Percentiles rank a stretch among this genome's conserved stretches.
Evolutionary conservation across 2,113 vertebrate genomes (phyloP).

Genomic region (Asarcornis scutulata): DNA sequence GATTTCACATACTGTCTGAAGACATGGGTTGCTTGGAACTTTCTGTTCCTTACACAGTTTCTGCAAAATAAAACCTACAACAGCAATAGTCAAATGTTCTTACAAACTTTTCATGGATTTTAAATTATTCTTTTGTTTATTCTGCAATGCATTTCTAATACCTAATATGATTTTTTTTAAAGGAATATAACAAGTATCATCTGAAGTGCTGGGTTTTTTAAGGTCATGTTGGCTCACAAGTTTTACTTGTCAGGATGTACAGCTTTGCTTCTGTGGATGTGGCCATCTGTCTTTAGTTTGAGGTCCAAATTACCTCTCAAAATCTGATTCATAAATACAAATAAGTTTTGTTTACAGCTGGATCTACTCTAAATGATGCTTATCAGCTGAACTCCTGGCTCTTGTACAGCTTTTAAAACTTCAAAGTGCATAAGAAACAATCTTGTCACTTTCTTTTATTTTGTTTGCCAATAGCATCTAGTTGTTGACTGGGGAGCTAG

Average conservation of each 20-base stretch:
- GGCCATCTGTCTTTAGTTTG: not conserved
- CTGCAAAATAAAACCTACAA: not conserved
- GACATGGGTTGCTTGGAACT: not conserved
- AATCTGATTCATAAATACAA: not conserved
- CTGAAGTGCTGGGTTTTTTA: not conserved
- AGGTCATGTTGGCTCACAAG: not conserved
- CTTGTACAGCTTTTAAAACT: not conserved
- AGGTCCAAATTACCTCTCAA: not conserved
- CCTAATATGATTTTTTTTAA: not conserved
- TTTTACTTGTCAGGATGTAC: not conserved
- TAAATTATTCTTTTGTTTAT: not conserved
- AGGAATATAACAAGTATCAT: fast-evolving
- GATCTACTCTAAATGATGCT: not conserved
- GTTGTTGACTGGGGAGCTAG: not conserved
- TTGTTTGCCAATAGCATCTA: not conserved
- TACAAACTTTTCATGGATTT: not conserved
- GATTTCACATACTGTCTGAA: not conserved
- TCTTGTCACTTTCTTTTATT: not conserved
- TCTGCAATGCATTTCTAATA: not conserved
- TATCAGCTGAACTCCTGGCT: not conserved
- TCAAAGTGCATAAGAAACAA: not conserved
- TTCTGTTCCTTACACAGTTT: not conserved
- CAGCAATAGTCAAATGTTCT: not conserved
- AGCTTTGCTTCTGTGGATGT: not conserved
- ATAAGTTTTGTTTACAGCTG: not conserved